Conservation (phyloP, 2,113 vertebrate species). For the Chitala chitala region DNA sequence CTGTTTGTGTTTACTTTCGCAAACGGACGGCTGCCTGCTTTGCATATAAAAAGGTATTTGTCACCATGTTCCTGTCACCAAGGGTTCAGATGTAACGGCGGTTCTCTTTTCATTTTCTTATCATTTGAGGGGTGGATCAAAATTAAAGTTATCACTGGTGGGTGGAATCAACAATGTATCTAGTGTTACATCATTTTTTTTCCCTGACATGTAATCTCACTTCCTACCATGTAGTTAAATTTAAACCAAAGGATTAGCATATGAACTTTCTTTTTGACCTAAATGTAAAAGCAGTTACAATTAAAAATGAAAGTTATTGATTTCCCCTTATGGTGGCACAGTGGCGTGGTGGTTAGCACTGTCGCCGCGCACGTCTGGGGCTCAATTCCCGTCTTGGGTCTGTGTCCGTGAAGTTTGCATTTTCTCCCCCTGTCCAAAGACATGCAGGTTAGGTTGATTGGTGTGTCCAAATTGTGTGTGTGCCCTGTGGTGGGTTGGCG, state of each 20-base stretch:
- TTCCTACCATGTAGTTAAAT: constrained; percentile 4
- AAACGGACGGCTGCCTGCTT: not conserved
- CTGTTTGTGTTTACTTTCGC: not conserved
- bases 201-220: not conserved
- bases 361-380: too few relatives aligned
- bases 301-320: too few relatives aligned
- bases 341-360: too few relatives aligned
- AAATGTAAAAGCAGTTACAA: not conserved
- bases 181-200: not conserved
- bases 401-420: too few relatives aligned
- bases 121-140: not conserved
- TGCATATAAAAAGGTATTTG: not conserved
- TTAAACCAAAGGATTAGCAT: not conserved
- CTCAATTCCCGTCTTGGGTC: too few relatives aligned
- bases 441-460: too few relatives aligned
- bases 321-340: too few relatives aligned
- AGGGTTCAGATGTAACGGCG: not conserved
- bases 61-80: not conserved
- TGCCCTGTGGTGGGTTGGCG: too few relatives aligned
- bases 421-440: too few relatives aligned
- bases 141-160: not conserved
- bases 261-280: not conserved
- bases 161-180: not conserved
- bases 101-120: not conserved
- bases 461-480: too few relatives aligned